Evolutionary conservation across 2,888 invertebrate genomes (phyloP), one percentile per base, ranked within the genome.

Genomic region (Andrena praecox): DNA sequence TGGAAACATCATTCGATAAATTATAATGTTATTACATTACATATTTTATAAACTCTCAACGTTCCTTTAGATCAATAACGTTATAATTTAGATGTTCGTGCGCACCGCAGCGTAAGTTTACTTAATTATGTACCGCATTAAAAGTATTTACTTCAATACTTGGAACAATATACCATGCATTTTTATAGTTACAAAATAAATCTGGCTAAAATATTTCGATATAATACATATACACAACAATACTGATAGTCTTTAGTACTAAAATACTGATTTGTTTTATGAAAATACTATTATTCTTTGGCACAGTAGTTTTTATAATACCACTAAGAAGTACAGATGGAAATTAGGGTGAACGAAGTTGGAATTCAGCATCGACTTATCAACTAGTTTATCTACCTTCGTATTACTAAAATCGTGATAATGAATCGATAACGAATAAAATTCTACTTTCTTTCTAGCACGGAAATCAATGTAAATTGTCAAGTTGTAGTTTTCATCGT

Each of bases 241-340:
- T 75, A 77, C 56, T 80, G 71, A 66, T 56, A 59, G 59, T 20
- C 50, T 48, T 67, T 62, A 70, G 66, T 71, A 60, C 24, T 71
- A 70, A 60, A 80, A 80, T 80, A 80, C 42, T 80, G 20, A 54
- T 68, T 50, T 33, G 16, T 72, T 62, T 71, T 68, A 75, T 72
- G 82, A 82, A 82, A 82, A 76, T 82, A 81, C 42, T 29, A 64
- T 8, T 48, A 82, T 71, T 67, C 33, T 84, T 85, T 85, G 85
- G 85, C 81, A 85, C 85, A 70, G 63, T 73, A 75, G 24, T 56
- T 69, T 16, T 3, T 70, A 68, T 66, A 73, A 69, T 73, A 66
- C 31, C 69, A 8, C 8, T 63, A 62, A 54, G 12, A 56, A 50
- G 31, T 63, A 48, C 64, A 16, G 10, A 8, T 8, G 24, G 27